Percentiles rank a stretch among this genome's conserved stretches.
phyloP scores from a whole-genome alignment of 2,797 vertebrate species.

The Ambastaia sidthimunki region DNA sequence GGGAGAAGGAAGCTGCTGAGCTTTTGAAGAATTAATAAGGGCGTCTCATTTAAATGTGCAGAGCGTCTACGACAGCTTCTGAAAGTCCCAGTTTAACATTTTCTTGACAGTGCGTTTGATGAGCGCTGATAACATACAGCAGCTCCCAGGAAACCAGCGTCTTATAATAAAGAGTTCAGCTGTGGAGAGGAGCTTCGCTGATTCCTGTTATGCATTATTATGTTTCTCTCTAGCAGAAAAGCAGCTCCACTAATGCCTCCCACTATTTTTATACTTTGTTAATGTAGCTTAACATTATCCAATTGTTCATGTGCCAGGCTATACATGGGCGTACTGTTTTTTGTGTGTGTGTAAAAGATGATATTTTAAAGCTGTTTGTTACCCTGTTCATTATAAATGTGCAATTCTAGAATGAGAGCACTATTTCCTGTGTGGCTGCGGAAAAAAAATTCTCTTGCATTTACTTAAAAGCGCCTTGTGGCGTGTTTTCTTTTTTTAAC shows the following conservation, averaged over 20 bases:
- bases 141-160: slow-evolving; percentile 71
- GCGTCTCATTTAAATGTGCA: slow-evolving; percentile 73
- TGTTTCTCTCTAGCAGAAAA: slow-evolving; percentile 66
- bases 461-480: slow-evolving; percentile 13
- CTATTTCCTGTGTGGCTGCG: not conserved
- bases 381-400: slow-evolving; percentile 34
- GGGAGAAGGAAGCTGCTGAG: slow-evolving; percentile 64
- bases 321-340: not conserved
- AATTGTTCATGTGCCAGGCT: slow-evolving; percentile 38
- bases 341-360: not conserved
- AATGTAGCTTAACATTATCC: slow-evolving; percentile 41
- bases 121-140: slow-evolving; percentile 73
- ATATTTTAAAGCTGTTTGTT: slow-evolving; percentile 41
- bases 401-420: not conserved
- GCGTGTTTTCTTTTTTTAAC: slow-evolving; percentile 4
- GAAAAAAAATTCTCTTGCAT: slow-evolving; percentile 14
- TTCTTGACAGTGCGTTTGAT: slow-evolving; percentile 81
- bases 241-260: slow-evolving; percentile 55
- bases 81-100: slow-evolving; percentile 75
- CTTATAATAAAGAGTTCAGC: slow-evolving; percentile 72
- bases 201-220: slow-evolving; percentile 76
- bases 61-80: slow-evolving; percentile 65
- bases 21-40: slow-evolving; percentile 81
- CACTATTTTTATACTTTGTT: slow-evolving; percentile 50
- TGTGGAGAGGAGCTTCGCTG: slow-evolving; percentile 68